phyloP scores from a whole-genome alignment of 2,888 invertebrate genomes.

The Neoitamus cyanurus region DNA sequence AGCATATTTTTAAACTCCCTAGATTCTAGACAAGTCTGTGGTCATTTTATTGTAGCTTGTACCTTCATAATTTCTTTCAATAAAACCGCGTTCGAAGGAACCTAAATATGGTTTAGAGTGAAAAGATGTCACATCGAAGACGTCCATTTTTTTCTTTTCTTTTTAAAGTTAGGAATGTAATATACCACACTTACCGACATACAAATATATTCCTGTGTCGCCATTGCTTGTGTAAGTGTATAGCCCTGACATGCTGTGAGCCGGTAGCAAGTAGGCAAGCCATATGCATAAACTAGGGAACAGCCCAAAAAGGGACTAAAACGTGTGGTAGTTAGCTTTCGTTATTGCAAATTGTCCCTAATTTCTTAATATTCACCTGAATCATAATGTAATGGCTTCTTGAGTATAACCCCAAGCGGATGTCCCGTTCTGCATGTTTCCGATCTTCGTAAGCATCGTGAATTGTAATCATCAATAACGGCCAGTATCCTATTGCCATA shows the following conservation, averaged over 20 bases:
- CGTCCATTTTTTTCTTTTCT: no score
- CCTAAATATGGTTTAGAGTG: no score
- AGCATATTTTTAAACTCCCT: no score
- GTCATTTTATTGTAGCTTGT: no score
- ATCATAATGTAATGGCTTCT: constrained; percentile 81
- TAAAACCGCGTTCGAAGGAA: no score
- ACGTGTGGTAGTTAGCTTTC: background rate
- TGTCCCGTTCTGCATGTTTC: constrained; percentile 80
- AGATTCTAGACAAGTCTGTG: no score
- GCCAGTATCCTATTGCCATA: constrained; percentile 83
- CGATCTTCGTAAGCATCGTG: constrained; percentile 67
- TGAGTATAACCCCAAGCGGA: constrained; percentile 83
- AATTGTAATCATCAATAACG: constrained; percentile 74
- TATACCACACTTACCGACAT: constrained; percentile 71
- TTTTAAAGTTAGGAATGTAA: no score
- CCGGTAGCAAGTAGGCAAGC: constrained; percentile 86
- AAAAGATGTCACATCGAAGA: no score
- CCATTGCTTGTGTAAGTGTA: constrained; percentile 76
- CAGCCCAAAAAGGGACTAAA: constrained; percentile 81
- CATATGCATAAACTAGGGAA: constrained; percentile 84
- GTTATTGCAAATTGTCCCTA: background rate
- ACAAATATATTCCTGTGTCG: constrained; percentile 77
- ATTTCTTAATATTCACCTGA: constrained; percentile 66
- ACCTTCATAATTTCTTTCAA: no score
- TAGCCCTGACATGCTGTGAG: constrained; percentile 88